phyloP scores from a whole-genome alignment of 2,797 vertebrate species.

The Tragelaphus oryx region DNA sequence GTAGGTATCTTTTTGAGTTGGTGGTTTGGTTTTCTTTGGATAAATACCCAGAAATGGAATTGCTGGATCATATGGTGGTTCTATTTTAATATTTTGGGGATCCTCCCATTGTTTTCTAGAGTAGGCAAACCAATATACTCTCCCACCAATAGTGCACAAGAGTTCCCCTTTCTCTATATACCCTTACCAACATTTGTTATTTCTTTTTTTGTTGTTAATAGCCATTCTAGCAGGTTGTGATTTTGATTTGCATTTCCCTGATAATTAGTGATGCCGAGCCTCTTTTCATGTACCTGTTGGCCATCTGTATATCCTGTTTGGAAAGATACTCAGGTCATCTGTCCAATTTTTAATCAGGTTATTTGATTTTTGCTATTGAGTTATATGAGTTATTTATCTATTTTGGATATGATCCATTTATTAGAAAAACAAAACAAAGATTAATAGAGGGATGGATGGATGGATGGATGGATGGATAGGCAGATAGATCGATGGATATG shows the following conservation, averaged over 20 bases:
- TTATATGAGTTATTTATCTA: not conserved
- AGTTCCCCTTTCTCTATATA: not conserved
- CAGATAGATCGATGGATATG: not conserved
- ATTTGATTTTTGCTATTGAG: not conserved
- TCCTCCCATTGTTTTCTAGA: not conserved
- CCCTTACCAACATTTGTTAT: not conserved
- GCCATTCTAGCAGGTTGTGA: not conserved
- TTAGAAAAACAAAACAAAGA: not conserved
- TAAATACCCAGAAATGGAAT: not conserved
- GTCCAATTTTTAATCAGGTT: not conserved
- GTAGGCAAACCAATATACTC: not conserved
- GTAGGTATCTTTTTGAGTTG: not conserved
- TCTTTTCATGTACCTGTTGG: not conserved
- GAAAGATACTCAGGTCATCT: not conserved
- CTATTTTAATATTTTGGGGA: not conserved
- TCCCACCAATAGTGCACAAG: not conserved
- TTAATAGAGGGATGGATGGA: not conserved
- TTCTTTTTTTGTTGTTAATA: not conserved
- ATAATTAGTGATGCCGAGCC: not conserved
- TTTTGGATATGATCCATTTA: not conserved
- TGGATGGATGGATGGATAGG: not conserved
- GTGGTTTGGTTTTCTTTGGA: not conserved
- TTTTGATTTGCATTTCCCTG: not conserved
- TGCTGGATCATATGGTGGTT: not conserved
- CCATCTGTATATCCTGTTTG: not conserved